Base-by-base conservation (phyloP, 2,113 vertebrate genomes). In the Symphodus melops region DNA sequence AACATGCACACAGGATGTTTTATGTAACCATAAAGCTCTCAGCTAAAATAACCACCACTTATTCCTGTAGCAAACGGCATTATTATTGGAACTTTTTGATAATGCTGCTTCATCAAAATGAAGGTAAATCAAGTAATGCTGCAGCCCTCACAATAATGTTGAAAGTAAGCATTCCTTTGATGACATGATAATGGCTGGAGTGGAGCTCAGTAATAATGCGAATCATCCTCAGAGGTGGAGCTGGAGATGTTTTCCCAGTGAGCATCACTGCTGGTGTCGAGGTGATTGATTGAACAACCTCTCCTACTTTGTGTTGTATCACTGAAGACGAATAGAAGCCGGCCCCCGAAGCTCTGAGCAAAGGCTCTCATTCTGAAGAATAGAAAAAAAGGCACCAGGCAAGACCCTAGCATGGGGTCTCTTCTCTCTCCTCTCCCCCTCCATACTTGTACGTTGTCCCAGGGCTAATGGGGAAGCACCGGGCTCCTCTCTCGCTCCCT, bases 351-450 rank as follows among this genome's bases (percentile, higher is more conserved):
- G 73, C 81, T 76, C 82, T 60, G 68, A 73, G 71, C 59, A 79
- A 75, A 84, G 75, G 57, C 66, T 74, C 72, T 81, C 53, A 42
- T 71, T 73, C 67, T 77, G 65, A 54, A 77, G 73, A 75, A 72
- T 36, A 71, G 72, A 77, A 60, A 77, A 60, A 88, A 69, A 64
- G 69, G 55, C 73, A 79, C 72, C 55, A 49, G 72, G 71, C 77
- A 72, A 61, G 58, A 80, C 79, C 80, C 74, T 76, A 81, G 90
- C 85, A 87, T 86, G 91, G 81, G 88, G 84, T 86, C 84, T 83
- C 69, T 68, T 73, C 58, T 21, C 76, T 54, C 63, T 60, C 53
- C 72, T 54, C 72, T 65, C 77, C 77, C 74, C 70, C 79, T 64
- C 44, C 73, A 79, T 74, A 77, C 76, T 67, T 71, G n/a, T n/a